Conservation (phyloP, 2,113 vertebrate species). For the Poecile atricapillus region DNA sequence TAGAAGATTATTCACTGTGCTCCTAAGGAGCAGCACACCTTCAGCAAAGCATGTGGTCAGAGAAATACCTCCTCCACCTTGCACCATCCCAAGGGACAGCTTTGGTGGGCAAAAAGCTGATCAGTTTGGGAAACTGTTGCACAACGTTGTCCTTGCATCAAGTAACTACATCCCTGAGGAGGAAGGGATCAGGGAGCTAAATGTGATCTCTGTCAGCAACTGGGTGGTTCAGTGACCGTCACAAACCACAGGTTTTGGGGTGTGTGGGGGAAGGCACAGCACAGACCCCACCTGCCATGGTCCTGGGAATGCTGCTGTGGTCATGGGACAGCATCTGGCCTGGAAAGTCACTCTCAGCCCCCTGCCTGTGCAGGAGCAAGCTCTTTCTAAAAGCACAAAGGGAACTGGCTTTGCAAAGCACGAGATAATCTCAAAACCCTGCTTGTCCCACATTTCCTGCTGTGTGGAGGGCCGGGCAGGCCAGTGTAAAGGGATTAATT, state of each 20-base stretch:
- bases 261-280: not conserved
- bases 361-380: not conserved
- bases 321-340: rapidly evolving
- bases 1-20: not conserved
- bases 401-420: slow-evolving; percentile 5
- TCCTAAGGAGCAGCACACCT: not conserved
- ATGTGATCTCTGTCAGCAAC: not conserved
- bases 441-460: slow-evolving; percentile 37
- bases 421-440: slow-evolving; percentile 40
- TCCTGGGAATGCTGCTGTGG: not conserved
- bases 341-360: not conserved
- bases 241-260: not conserved
- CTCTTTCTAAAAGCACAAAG: not conserved
- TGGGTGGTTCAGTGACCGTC: not conserved
- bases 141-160: not conserved
- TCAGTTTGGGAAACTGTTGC: not conserved
- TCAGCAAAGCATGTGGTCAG: not conserved
- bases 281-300: rapidly evolving
- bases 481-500: not conserved
- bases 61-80: not conserved
- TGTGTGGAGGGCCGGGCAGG: not conserved
- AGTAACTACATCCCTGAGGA: not conserved
- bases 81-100: not conserved
- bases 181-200: not conserved
- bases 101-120: not conserved